Conservation (phyloP, 2,113 vertebrate species). For the Toxostoma redivivum region DNA sequence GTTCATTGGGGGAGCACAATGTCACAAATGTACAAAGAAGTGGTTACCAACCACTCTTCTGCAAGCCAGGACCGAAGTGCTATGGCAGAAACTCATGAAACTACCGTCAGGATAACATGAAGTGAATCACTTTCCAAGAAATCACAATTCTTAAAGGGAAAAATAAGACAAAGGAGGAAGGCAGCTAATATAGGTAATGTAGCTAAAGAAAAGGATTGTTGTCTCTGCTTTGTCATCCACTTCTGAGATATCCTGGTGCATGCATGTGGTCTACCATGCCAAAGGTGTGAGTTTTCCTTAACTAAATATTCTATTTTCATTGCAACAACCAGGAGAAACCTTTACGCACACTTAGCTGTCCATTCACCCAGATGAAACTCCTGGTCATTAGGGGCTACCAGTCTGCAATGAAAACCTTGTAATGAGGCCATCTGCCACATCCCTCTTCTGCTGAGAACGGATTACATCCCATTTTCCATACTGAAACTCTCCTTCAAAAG, state of each 20-base stretch:
- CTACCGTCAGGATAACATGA: neutral
- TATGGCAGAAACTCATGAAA: neutral
- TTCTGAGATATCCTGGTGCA: neutral
- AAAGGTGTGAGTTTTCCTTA: neutral
- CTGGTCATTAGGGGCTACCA: neutral
- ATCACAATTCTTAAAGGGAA: neutral
- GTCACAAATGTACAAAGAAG: neutral
- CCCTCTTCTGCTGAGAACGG: neutral
- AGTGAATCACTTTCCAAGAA: neutral
- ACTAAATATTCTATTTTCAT: neutral
- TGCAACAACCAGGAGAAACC: neutral
- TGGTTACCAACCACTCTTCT: neutral
- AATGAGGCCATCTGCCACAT: neutral
- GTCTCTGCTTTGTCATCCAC: neutral
- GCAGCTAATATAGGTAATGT: neutral
- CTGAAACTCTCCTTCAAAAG: neutral
- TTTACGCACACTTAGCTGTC: neutral
- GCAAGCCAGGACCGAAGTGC: neutral
- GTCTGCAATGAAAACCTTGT: neutral
- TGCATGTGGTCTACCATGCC: accelerated
- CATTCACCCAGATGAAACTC: neutral
- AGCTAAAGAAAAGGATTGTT: neutral
- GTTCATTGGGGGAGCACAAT: accelerated
- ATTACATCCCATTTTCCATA: neutral
- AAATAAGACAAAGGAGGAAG: neutral